phyloP scores from a whole-genome alignment of 2,888 invertebrate species.

The Epinotia brunnichana region DNA sequence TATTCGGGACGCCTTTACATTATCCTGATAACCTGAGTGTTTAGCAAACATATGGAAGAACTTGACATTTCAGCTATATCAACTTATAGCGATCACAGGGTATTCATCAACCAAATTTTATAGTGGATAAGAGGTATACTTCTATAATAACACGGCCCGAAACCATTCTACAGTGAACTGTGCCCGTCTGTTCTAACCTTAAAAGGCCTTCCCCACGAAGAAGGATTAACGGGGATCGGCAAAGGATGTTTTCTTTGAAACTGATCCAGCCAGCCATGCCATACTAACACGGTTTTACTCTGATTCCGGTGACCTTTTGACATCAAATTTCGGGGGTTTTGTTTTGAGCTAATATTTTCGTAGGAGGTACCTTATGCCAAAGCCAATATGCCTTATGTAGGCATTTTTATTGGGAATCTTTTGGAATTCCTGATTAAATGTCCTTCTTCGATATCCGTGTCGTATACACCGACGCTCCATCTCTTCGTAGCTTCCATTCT shows the following conservation, averaged over 20 bases:
- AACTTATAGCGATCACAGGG: no score
- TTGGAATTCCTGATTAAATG: not conserved
- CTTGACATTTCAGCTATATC: no score
- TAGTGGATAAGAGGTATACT: no score
- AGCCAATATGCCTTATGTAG: not conserved
- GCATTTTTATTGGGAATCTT: not conserved
- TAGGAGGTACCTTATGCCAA: not conserved
- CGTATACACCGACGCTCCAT: no score
- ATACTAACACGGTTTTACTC: constrained; percentile 54
- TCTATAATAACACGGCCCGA: not conserved
- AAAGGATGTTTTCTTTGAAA: constrained; percentile 70
- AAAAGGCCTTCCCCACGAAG: constrained; percentile 48
- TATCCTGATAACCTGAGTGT: no score
- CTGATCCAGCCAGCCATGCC: constrained; percentile 59
- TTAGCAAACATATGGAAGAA: no score
- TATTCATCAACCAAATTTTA: no score
- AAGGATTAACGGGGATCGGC: constrained; percentile 57
- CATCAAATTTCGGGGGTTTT: constrained; percentile 25
- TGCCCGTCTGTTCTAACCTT: not conserved
- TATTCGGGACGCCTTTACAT: no score
- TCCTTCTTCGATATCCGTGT: no score
- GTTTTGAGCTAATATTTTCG: constrained; percentile 14
- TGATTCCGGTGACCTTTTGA: constrained; percentile 49
- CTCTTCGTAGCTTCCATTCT: no score
- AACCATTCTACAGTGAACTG: not conserved